phyloP scores from a whole-genome alignment of 2,888 invertebrate species.

The Lasioglossum lativentre region DNA sequence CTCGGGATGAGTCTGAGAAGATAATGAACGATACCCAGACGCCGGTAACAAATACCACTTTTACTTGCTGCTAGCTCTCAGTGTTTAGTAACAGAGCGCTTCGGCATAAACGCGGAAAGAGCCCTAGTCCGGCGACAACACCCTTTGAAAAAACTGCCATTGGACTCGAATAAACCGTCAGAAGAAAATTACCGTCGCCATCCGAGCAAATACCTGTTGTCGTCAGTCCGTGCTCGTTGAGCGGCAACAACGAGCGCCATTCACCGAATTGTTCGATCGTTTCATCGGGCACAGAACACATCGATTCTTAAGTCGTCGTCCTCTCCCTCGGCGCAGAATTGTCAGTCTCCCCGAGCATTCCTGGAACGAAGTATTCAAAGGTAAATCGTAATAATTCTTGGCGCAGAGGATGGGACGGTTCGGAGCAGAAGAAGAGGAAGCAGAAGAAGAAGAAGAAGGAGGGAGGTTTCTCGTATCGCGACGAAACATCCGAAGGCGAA shows the following conservation, averaged over 20 bases:
- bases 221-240: not conserved
- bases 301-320: not conserved
- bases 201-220: not conserved
- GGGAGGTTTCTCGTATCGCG: constrained; percentile 38
- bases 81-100: not conserved
- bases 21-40: no score
- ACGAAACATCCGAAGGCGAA: constrained; percentile 71
- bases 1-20: no score
- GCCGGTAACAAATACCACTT: no score
- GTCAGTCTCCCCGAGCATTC: not conserved
- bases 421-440: not conserved
- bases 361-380: constrained; percentile 51
- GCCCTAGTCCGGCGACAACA: not conserved
- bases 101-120: not conserved
- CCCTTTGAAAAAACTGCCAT: not conserved
- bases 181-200: not conserved
- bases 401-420: constrained; percentile 12
- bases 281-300: not conserved
- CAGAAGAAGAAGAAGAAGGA: not conserved
- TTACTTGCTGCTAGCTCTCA: no score
- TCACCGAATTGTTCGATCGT: constrained; percentile 6
- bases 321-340: not conserved
- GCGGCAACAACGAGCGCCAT: not conserved
- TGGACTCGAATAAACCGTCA: not conserved
- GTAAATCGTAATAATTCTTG: constrained; percentile 70